A percentile compares a stretch with the other conserved stretches of the same genome.
Conservation (phyloP, 2,797 vertebrate species). For the Oreortyx pictus region DNA sequence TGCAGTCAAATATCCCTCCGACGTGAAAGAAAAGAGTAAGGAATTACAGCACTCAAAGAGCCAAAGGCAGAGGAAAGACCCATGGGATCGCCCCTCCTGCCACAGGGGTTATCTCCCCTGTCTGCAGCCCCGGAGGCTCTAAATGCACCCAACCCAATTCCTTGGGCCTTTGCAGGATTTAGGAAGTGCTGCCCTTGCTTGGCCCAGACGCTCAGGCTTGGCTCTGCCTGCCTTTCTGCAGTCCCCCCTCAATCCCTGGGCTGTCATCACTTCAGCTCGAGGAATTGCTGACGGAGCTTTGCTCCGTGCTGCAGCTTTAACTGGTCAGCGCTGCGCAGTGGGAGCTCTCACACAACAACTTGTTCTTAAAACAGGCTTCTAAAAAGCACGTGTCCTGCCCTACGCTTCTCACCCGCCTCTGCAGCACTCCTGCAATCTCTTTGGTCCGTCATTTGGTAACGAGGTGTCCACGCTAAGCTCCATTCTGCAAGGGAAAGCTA, state of each 20-base stretch:
- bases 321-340: not conserved
- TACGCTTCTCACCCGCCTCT: not conserved
- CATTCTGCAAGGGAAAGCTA: not conserved
- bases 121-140: not conserved
- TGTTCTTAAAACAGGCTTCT: not conserved
- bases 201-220: not conserved
- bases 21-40: fast-evolving
- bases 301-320: not conserved
- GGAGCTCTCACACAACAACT: not conserved
- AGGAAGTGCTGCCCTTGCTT: not conserved
- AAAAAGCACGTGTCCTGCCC: not conserved
- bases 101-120: not conserved
- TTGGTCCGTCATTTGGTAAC: not conserved
- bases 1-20: not conserved
- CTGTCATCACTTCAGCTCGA: not conserved
- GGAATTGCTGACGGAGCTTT: not conserved
- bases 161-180: not conserved
- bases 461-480: not conserved
- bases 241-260: not conserved
- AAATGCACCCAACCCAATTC: not conserved
- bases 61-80: fast-evolving
- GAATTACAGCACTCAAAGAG: not conserved
- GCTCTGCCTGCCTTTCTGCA: not conserved
- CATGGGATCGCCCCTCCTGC: not conserved
- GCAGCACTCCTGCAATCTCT: fast-evolving